These are phyloP conservation scores for Mimas tiliae DNA, from an alignment of 2,888 invertebrate genomes.

Conservation along the genomic window DNA sequence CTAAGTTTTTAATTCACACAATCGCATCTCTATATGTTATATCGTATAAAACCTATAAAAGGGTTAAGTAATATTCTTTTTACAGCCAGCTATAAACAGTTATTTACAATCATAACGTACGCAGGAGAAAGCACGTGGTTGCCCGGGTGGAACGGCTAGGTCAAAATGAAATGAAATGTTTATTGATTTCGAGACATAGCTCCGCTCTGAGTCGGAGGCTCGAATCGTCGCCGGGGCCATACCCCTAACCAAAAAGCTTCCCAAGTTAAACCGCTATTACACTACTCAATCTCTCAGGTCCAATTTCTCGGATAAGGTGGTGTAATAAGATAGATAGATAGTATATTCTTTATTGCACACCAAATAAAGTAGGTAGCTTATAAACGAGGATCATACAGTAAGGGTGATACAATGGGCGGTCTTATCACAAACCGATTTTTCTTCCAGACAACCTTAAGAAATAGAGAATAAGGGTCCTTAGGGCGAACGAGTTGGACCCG, in stretches of 20 bases:
- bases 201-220: conserved; percentile 29
- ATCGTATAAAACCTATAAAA: conserved; percentile 27
- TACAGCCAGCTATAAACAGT: conserved; percentile 32
- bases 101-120: conserved; percentile 34
- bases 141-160: conserved; percentile 31
- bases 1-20: conserved; percentile 12
- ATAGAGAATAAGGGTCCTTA: too few relatives aligned
- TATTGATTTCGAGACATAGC: conserved; percentile 48
- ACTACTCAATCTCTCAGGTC: too few relatives aligned
- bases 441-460: too few relatives aligned
- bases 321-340: too few relatives aligned
- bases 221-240: conserved; percentile 23
- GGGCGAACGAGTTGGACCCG: too few relatives aligned
- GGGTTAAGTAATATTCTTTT: conserved; percentile 32
- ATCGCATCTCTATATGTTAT: conserved; percentile 15
- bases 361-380: too few relatives aligned
- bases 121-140: conserved; percentile 33
- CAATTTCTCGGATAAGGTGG: too few relatives aligned
- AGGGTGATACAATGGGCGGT: too few relatives aligned
- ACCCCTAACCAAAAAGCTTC: neutral
- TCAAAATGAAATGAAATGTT: conserved; percentile 42
- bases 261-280: too few relatives aligned
- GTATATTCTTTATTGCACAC: too few relatives aligned
- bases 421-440: too few relatives aligned
- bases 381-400: too few relatives aligned